Evolutionary conservation across 2,888 invertebrate species (phyloP).

Genomic region (Atherix ibis): DNA sequence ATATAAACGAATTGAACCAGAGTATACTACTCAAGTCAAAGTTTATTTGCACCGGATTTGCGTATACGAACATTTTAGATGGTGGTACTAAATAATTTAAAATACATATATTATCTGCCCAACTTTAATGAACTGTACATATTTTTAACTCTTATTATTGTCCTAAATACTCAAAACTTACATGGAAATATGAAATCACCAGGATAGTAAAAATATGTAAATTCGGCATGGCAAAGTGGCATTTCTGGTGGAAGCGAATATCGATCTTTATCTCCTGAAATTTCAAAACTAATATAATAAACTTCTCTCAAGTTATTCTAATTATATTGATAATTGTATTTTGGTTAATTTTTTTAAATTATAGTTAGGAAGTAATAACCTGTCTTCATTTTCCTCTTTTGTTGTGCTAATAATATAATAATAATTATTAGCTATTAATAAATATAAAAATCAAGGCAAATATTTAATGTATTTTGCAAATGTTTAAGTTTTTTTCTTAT

Average conservation of each 20-base stretch:
- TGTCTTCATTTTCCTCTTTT: constrained; percentile 39
- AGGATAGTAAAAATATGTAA: constrained; percentile 92
- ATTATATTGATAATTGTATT: too few species aligned
- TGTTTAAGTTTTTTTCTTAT: too few species aligned
- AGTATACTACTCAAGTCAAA: constrained; percentile 78
- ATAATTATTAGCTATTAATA: not conserved
- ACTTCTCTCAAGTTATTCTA: too few species aligned
- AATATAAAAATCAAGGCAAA: constrained; percentile 3
- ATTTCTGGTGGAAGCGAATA: constrained; percentile 79
- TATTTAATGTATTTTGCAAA: too few species aligned
- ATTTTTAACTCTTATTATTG: too few species aligned
- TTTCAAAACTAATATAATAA: constrained; percentile 11
- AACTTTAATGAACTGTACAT: too few species aligned
- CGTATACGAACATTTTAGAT: constrained; percentile 77
- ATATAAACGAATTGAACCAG: constrained; percentile 87
- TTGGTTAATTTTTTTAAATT: too few species aligned
- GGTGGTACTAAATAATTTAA: constrained; percentile 68
- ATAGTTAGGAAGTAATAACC: too few species aligned
- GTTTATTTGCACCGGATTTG: constrained; percentile 77
- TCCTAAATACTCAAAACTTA: too few species aligned
- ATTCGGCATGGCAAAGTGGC: constrained; percentile 86
- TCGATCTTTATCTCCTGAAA: constrained; percentile 53
- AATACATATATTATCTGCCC: constrained; percentile 7
- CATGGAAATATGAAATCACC: constrained; percentile 77
- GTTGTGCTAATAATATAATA: constrained; percentile 32